Evolutionary conservation across 2,888 invertebrate species (phyloP).

Genomic region (Chelonus formosanus): DNA sequence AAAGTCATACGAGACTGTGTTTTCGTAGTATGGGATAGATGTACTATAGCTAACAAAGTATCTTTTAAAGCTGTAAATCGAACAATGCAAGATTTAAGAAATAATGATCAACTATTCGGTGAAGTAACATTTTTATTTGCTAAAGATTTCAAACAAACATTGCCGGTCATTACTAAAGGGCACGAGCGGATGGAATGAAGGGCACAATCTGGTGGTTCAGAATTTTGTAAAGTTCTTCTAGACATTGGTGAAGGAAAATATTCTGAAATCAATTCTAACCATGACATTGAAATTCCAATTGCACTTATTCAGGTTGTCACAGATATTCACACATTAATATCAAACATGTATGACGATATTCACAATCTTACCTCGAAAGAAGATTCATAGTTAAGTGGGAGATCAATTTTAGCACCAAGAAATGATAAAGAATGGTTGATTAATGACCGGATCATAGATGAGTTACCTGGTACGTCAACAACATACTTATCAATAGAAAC

Average conservation of each 20-base stretch:
- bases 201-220: conserved; percentile 33
- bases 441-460: no score
- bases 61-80: conserved; percentile 50
- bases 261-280: conserved; percentile 22
- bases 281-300: no score
- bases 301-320: no score
- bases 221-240: conserved; percentile 18
- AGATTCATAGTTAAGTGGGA: no score
- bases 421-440: no score
- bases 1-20: no score
- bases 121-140: conserved; percentile 42
- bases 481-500: no score
- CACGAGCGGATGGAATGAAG: no score
- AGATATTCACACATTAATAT: no score
- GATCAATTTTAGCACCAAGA: no score
- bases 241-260: conserved; percentile 16
- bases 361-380: conserved; percentile 6
- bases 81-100: conserved; percentile 43
- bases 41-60: conserved; percentile 58
- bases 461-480: no score
- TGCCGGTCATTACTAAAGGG: conserved; percentile 45
- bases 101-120: conserved; percentile 38
- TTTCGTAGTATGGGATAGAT: conserved; percentile 61
- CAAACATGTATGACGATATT: no score
- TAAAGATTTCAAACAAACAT: conserved; percentile 50